phyloP scores from a whole-genome alignment of 2,113 vertebrate genomes.

The Oenanthe oenanthe region DNA sequence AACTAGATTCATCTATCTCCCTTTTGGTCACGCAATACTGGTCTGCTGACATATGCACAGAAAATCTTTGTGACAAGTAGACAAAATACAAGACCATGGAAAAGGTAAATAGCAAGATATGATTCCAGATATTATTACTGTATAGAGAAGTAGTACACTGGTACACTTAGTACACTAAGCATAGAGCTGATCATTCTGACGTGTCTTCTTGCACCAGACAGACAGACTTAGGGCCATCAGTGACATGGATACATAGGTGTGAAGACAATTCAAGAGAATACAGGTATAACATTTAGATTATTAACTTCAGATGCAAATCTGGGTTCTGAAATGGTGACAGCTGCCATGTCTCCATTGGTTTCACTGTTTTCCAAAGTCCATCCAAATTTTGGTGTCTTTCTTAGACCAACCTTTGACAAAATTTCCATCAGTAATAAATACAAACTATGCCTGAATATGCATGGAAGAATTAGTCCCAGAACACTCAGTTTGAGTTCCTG shows the following conservation, averaged over 20 bases:
- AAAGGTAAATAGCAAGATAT: not conserved
- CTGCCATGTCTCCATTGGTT: not conserved
- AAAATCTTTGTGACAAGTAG: not conserved
- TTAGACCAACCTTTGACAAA: not conserved
- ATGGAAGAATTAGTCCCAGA: not conserved
- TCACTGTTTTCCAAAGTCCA: not conserved
- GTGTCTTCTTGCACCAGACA: not conserved
- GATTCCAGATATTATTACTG: not conserved
- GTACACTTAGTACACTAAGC: not conserved
- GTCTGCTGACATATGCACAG: not conserved
- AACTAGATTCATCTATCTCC: not conserved
- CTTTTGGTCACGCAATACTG: not conserved
- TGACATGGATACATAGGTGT: rapidly evolving
- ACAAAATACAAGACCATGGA: not conserved
- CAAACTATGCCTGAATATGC: not conserved
- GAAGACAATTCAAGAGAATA: not conserved
- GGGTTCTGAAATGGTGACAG: not conserved
- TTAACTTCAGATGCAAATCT: not conserved
- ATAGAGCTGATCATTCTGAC: not conserved
- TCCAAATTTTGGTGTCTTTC: not conserved
- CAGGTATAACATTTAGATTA: not conserved
- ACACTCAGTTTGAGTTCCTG: not conserved
- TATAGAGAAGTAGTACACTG: not conserved
- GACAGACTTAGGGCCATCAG: not conserved
- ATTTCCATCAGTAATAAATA: not conserved